phyloP scores from a whole-genome alignment of 1,140 invertebrate species.

The Panulirus ornatus region DNA sequence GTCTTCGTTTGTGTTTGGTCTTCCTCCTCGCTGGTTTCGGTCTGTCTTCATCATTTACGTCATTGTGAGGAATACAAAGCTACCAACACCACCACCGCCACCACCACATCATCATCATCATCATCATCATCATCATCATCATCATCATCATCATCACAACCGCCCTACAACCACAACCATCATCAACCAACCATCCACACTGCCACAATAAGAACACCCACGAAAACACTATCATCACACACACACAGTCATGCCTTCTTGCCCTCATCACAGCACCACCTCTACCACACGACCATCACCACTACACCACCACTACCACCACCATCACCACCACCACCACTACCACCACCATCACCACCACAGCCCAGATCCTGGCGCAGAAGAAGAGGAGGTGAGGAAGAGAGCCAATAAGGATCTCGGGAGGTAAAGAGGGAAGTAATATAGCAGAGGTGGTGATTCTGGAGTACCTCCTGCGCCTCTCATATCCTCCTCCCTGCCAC shows the following conservation, averaged over 20 bases:
- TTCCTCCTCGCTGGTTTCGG: neutral
- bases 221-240: neutral
- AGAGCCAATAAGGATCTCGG: neutral
- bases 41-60: neutral
- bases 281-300: neutral
- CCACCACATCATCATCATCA: no score
- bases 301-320: neutral
- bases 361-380: neutral
- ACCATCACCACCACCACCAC: neutral
- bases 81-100: no score
- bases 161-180: neutral
- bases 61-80: neutral
- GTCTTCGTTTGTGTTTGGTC: neutral
- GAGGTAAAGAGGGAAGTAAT: conserved; percentile 40
- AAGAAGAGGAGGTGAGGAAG: neutral
- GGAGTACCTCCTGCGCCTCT: conserved; percentile 19
- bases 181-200: neutral
- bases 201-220: neutral
- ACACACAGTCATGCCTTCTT: no score
- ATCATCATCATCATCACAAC: neutral
- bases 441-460: neutral
- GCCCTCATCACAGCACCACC: no score
- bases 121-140: no score
- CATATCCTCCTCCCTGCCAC: conserved; percentile 34
- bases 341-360: neutral